A percentile compares a stretch with the other conserved stretches of the same genome.
phyloP scores from a whole-genome alignment of 2,888 invertebrate species.

The Aleiodes alternator region DNA sequence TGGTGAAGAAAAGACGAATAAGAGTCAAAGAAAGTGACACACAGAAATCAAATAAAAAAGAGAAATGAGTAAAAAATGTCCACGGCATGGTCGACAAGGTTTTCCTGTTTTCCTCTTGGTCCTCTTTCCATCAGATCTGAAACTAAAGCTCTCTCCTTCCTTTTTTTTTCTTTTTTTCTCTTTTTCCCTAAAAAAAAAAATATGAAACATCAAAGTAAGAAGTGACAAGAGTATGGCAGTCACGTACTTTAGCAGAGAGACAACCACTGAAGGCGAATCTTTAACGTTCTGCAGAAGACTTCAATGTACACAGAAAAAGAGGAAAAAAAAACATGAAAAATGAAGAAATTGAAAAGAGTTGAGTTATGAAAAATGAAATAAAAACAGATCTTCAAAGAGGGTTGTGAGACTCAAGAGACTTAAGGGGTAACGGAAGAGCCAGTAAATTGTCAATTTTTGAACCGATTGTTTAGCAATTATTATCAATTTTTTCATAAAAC shows the following conservation, averaged over 20 bases:
- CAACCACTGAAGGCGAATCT: constrained; percentile 9
- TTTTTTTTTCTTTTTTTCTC: neutral
- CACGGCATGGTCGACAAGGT: constrained; percentile 22
- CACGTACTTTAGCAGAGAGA: constrained; percentile 4
- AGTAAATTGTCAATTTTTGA: too few relatives aligned
- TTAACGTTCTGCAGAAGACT: neutral
- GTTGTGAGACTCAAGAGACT: too few relatives aligned
- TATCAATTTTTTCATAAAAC: too few relatives aligned
- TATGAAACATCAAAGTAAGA: constrained; percentile 22
- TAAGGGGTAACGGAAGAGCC: too few relatives aligned
- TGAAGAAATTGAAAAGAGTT: constrained; percentile 4
- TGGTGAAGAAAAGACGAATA: constrained; percentile 43
- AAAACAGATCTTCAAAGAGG: too few relatives aligned
- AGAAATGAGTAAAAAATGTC: constrained; percentile 41
- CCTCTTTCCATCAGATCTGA: constrained; percentile 18
- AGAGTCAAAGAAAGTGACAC: constrained; percentile 36
- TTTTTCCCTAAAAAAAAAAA: neutral
- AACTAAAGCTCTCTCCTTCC: neutral
- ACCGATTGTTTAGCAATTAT: too few relatives aligned
- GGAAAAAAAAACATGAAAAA: neutral
- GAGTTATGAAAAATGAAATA: too few relatives aligned
- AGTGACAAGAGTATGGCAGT: constrained; percentile 17
- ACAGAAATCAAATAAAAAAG: constrained; percentile 29
- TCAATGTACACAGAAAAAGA: neutral
- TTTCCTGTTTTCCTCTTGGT: constrained; percentile 34